phyloP scores from a whole-genome alignment of 2,113 vertebrate genomes.

The Cromileptes altivelis region DNA sequence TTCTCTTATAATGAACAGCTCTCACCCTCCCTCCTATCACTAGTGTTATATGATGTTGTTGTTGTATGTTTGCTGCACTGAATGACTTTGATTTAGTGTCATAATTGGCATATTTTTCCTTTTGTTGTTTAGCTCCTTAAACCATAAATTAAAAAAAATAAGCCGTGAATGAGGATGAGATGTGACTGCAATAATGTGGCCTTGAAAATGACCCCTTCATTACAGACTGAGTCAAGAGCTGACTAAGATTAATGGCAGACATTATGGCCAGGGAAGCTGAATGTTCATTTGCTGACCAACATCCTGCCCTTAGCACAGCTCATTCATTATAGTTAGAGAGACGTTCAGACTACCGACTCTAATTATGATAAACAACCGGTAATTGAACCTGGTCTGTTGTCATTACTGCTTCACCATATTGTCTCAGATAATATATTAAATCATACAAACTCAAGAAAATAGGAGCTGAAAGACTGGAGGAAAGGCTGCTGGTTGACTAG shows the following conservation, averaged over 20 bases:
- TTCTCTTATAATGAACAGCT: background rate
- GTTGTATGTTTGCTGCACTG: background rate
- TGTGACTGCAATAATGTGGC: conserved; percentile 38
- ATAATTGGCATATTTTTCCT: background rate
- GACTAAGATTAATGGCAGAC: conserved; percentile 73
- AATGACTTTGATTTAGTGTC: background rate
- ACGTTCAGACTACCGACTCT: conserved; percentile 58
- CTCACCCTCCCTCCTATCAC: background rate
- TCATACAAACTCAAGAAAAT: conserved; percentile 21
- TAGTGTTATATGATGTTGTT: background rate
- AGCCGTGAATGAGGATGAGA: background rate
- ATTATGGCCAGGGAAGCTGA: conserved; percentile 67
- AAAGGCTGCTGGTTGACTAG: conserved; percentile 6
- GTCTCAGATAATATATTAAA: conserved; percentile 48
- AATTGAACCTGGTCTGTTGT: conserved; percentile 64
- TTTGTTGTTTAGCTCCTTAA: background rate
- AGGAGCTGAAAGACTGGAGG: background rate
- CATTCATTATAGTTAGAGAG: conserved; percentile 80
- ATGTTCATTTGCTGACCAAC: conserved; percentile 82
- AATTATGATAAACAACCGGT: conserved; percentile 79
- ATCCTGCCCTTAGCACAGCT: conserved; percentile 73
- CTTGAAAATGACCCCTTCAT: conserved; percentile 63
- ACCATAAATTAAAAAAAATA: background rate
- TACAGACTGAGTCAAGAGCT: conserved; percentile 49
- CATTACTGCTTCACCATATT: conserved; percentile 54